Conservation (phyloP, 2,113 vertebrate genomes). For the Alouatta palliata region DNA sequence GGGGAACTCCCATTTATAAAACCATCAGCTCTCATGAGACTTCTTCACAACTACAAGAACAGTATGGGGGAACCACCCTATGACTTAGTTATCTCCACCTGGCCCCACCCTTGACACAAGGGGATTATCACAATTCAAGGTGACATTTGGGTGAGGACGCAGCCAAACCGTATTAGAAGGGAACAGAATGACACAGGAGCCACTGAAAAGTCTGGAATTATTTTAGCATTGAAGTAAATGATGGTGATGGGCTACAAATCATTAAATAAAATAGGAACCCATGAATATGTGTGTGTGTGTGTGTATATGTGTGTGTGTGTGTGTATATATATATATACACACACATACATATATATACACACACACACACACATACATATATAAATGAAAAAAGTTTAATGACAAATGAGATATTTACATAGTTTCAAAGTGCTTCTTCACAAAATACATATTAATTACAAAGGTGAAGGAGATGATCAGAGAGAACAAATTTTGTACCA, state of each 20-base stretch:
- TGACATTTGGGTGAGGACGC: too few species aligned
- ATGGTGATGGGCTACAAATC: not conserved
- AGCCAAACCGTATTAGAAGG: too few species aligned
- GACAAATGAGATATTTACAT: not conserved
- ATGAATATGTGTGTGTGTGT: not conserved
- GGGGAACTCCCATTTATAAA: too few species aligned
- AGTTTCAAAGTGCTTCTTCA: not conserved
- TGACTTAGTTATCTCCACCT: too few species aligned
- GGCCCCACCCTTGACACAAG: too few species aligned
- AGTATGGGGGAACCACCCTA: too few species aligned
- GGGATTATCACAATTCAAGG: too few species aligned
- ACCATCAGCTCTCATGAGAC: too few species aligned
- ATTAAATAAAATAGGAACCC: not conserved
- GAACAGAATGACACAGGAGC: not conserved
- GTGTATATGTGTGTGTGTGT: too few species aligned
- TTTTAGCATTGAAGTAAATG: not conserved
- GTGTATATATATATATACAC: too few species aligned
- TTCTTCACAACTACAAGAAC: too few species aligned
- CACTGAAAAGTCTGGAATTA: not conserved
- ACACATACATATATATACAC: too few species aligned
- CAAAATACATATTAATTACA: not conserved
- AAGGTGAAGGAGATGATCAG: not conserved
- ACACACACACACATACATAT: not conserved
- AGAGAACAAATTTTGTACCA: not conserved
- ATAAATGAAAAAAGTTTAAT: not conserved